Percentiles rank a stretch among this genome's conserved stretches.
phyloP scores from a whole-genome alignment of 2,113 vertebrate species.

The Coturnix japonica region DNA sequence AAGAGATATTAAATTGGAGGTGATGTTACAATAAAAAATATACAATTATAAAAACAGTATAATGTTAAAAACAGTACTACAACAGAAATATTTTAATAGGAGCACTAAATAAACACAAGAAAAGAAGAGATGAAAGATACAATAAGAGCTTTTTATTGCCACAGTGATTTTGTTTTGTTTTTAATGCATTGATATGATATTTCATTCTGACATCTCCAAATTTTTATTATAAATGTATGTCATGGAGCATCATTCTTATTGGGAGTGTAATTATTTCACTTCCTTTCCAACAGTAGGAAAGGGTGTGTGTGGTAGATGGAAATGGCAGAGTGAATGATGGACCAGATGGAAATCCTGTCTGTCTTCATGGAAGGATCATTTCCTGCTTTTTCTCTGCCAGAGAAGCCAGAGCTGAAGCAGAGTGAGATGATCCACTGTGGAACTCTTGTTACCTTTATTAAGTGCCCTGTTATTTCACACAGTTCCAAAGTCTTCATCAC shows the following conservation, averaged over 20 bases:
- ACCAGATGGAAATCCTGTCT: neutral
- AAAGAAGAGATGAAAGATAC: conserved; percentile 6
- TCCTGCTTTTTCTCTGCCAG: neutral
- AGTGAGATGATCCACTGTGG: neutral
- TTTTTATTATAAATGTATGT: conserved; percentile 24
- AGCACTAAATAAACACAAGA: conserved; percentile 19
- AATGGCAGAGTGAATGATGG: neutral
- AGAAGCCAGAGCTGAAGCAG: accelerated
- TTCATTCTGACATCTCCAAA: conserved; percentile 45
- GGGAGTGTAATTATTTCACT: conserved; percentile 41
- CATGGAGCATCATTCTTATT: conserved; percentile 20
- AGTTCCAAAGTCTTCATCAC: neutral
- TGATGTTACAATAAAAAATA: conserved; percentile 63
- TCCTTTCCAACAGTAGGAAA: neutral
- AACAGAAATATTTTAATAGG: neutral
- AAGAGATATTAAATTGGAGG: conserved; percentile 63
- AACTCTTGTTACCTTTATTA: neutral
- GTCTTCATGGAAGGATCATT: neutral
- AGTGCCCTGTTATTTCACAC: neutral
- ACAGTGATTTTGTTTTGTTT: conserved; percentile 25
- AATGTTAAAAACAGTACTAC: conserved; percentile 19
- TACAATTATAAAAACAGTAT: conserved; percentile 49
- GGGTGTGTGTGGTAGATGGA: neutral
- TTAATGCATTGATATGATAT: conserved; percentile 37
- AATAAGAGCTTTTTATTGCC: conserved; percentile 16